Evolutionary conservation across 2,888 invertebrate genomes (phyloP).

Genomic region (Amphipyra berbera): DNA sequence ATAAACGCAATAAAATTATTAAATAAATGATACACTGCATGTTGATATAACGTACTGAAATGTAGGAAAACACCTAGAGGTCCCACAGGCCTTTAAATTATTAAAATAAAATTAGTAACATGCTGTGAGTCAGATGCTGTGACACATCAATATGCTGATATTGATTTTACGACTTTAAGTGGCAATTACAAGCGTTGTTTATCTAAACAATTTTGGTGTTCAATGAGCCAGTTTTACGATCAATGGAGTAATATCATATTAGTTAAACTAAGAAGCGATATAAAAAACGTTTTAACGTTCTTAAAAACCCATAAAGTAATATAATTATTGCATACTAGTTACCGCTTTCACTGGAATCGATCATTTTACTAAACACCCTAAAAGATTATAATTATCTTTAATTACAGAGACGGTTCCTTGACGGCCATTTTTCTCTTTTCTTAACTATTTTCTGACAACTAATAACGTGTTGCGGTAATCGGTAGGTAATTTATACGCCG

Average conservation of each 20-base stretch:
- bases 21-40: constrained; percentile 39
- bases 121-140: constrained; percentile 67
- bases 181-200: constrained; percentile 74
- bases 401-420: constrained; percentile 67
- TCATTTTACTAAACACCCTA: constrained; percentile 72
- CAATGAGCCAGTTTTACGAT: constrained; percentile 70
- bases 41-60: constrained; percentile 27
- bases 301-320: constrained; percentile 72
- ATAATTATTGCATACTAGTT: constrained; percentile 70
- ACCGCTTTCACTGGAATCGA: constrained; percentile 71
- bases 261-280: constrained; percentile 75
- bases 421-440: constrained; percentile 69
- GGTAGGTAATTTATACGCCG: constrained; percentile 83
- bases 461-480: constrained; percentile 82
- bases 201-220: constrained; percentile 71
- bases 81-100: constrained; percentile 51
- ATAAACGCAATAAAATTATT: constrained; percentile 46
- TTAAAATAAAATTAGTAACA: constrained; percentile 68
- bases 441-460: constrained; percentile 74
- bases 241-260: constrained; percentile 68
- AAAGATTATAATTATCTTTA: constrained; percentile 71
- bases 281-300: constrained; percentile 74
- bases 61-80: constrained; percentile 26
- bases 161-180: constrained; percentile 71
- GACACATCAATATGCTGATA: constrained; percentile 75